phyloP scores from a whole-genome alignment of 2,113 vertebrate genomes.

The Calidris pugnax region DNA sequence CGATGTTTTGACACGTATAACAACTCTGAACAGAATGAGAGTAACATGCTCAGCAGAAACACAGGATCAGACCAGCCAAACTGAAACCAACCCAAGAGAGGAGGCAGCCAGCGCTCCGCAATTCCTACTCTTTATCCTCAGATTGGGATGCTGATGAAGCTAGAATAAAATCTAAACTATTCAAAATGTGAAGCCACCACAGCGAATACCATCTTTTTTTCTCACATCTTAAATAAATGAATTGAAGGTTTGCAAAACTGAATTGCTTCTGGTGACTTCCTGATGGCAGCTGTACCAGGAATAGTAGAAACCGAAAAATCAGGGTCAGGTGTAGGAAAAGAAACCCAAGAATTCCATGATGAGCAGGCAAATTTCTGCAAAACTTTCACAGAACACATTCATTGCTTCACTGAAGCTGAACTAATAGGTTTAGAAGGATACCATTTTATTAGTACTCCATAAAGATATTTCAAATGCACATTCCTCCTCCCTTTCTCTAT shows the following conservation, averaged over 20 bases:
- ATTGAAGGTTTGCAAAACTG: background rate
- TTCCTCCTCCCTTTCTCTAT: background rate
- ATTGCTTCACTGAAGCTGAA: slow-evolving; percentile 24
- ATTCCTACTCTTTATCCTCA: background rate
- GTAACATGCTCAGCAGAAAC: background rate
- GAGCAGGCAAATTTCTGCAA: background rate
- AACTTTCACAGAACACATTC: background rate
- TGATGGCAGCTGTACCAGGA: background rate
- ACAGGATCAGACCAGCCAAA: background rate
- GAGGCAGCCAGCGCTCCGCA: background rate
- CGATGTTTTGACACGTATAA: background rate
- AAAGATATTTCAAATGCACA: background rate
- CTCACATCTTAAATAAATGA: background rate
- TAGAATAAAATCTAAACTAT: background rate
- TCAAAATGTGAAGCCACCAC: background rate
- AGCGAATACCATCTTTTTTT: background rate
- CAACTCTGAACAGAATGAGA: background rate
- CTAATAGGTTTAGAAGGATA: slow-evolving; percentile 9
- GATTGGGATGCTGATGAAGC: background rate
- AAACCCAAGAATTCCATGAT: background rate
- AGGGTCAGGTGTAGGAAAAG: background rate
- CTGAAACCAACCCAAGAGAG: background rate
- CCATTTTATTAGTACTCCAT: background rate
- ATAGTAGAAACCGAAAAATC: background rate
- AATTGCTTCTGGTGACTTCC: background rate